Percentiles rank a stretch among this genome's conserved stretches.
Evolutionary conservation across 2,113 vertebrate genomes (phyloP).

Genomic region (Pseudolaguvia tuberculata): DNA sequence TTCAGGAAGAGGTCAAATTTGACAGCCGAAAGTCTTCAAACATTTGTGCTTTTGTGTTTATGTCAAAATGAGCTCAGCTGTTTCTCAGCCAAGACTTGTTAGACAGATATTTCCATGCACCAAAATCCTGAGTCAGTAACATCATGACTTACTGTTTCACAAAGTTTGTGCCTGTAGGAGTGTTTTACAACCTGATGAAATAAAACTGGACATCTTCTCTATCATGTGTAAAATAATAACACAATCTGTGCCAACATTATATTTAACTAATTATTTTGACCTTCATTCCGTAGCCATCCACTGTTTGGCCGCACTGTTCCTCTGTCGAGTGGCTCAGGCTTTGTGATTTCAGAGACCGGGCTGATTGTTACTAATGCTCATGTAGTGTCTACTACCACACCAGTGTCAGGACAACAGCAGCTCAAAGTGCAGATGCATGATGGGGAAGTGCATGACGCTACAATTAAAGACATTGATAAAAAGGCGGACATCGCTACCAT

Average conservation of each 20-base stretch:
- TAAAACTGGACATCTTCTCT: background rate
- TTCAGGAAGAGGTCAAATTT: slow-evolving; percentile 2
- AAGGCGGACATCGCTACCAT: slow-evolving; percentile 93
- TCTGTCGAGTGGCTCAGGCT: slow-evolving; percentile 88
- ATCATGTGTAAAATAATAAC: background rate
- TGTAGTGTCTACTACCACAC: slow-evolving; percentile 77
- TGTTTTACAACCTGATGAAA: background rate
- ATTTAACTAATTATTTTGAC: background rate
- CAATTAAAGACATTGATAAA: slow-evolving; percentile 87
- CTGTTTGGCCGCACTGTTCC: slow-evolving; percentile 84
- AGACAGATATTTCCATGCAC: slow-evolving; percentile 4
- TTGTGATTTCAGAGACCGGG: slow-evolving; percentile 85
- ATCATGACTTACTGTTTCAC: slow-evolving; percentile 12
- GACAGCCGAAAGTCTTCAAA: slow-evolving; percentile 1
- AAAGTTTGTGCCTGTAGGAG: background rate
- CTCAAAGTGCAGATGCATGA: slow-evolving; percentile 86
- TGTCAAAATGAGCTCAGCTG: slow-evolving; percentile 16
- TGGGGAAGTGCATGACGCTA: slow-evolving; percentile 81
- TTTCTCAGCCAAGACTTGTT: slow-evolving; percentile 10
- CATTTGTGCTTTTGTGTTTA: background rate
- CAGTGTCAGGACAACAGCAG: slow-evolving; percentile 77
- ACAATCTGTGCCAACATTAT: background rate
- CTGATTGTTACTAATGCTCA: slow-evolving; percentile 92
- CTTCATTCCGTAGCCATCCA: slow-evolving; percentile 72
- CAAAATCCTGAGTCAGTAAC: slow-evolving; percentile 13